Evolutionary conservation across 2,797 vertebrate species (phyloP).

Genomic region (Phylloscopus collybita): DNA sequence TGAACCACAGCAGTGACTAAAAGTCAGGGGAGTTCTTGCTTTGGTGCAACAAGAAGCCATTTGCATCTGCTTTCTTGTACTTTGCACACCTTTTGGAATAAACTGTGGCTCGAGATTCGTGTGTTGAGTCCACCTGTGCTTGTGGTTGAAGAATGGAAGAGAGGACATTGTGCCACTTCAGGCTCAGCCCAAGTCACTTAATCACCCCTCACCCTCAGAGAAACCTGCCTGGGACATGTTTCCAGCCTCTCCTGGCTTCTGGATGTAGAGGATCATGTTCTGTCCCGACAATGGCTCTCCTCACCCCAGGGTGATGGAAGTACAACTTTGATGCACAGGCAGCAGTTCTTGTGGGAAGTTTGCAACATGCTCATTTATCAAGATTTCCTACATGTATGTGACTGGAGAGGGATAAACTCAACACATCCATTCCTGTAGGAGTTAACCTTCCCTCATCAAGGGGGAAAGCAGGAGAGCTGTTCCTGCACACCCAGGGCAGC

Average conservation of each 20-base stretch:
- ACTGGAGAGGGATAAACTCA: constrained; percentile 38
- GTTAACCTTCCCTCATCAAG: constrained; percentile 56
- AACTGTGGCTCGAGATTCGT: background rate
- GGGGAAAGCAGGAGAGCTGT: background rate
- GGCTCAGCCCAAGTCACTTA: background rate
- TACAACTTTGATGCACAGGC: background rate
- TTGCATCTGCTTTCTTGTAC: background rate
- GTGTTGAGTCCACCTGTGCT: rapidly evolving
- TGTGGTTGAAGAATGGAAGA: background rate
- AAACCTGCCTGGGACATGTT: background rate
- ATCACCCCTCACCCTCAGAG: background rate
- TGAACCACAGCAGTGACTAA: background rate
- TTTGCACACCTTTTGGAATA: background rate
- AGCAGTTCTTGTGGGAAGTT: background rate
- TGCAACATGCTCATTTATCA: constrained; percentile 1
- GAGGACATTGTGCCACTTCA: background rate
- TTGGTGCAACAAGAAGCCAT: background rate
- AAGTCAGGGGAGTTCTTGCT: background rate
- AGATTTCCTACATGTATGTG: background rate
- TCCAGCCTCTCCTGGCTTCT: background rate
- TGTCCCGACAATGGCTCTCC: background rate
- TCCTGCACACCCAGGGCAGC: background rate
- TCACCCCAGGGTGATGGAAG: rapidly evolving
- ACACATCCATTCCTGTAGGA: constrained; percentile 21
- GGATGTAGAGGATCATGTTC: background rate